Evolutionary conservation across 2,113 vertebrate genomes (phyloP).

Genomic region (Carettochelys insculpta): DNA sequence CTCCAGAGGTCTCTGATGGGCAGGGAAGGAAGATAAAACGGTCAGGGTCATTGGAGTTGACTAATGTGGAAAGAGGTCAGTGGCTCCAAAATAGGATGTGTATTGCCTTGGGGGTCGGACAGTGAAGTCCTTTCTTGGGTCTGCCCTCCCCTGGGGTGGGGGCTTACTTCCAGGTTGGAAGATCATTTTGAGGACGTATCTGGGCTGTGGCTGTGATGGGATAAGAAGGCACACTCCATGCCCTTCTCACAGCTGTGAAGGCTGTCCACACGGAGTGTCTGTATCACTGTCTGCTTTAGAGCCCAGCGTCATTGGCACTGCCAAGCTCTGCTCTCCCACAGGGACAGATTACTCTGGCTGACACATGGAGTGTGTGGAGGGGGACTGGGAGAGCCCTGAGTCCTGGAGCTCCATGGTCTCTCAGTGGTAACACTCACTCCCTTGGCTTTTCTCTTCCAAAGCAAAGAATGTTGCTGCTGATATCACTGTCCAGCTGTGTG

Average conservation of each 20-base stretch:
- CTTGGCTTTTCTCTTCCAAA: slow-evolving; percentile 37
- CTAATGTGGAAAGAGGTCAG: not conserved
- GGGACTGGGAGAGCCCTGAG: fast-evolving
- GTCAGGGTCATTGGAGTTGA: not conserved
- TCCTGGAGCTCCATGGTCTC: fast-evolving
- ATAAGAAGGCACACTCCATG: not conserved
- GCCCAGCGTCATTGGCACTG: not conserved
- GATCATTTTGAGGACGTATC: not conserved
- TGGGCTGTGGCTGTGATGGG: not conserved
- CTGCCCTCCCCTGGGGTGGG: not conserved
- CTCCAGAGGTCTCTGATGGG: not conserved
- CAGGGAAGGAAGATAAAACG: not conserved
- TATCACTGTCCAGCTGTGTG: slow-evolving; percentile 92
- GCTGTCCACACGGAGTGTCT: not conserved
- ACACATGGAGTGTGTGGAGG: not conserved
- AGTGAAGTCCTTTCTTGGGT: not conserved
- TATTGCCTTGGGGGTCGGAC: not conserved
- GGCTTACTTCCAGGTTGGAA: not conserved
- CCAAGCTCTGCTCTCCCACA: not conserved
- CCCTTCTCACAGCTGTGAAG: not conserved
- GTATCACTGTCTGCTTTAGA: not conserved
- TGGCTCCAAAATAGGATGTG: not conserved
- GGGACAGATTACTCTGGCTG: not conserved
- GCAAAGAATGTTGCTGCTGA: slow-evolving; percentile 98
- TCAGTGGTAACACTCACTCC: not conserved